These are phyloP conservation scores for Drosophila multiciliata DNA, from an alignment of 2,888 invertebrate species.

Conservation along the genomic window DNA sequence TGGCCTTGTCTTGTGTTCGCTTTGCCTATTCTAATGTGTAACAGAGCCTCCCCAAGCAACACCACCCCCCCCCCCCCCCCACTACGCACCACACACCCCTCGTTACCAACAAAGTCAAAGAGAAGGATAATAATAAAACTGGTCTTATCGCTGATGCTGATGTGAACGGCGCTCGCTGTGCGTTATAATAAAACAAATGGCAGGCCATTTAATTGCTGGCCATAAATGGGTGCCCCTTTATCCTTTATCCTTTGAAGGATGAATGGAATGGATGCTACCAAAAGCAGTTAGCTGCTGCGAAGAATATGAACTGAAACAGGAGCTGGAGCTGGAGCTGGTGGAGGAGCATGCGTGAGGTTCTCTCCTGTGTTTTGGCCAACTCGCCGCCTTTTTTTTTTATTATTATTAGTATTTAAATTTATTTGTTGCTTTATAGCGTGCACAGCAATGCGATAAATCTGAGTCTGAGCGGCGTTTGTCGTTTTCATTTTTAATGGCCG, in stretches of 20 bases:
- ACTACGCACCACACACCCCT: neutral
- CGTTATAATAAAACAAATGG: slow-evolving; percentile 83
- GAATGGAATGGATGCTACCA: slow-evolving; percentile 60
- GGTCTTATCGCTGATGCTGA: slow-evolving; percentile 76
- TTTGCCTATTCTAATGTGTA: slow-evolving; percentile 78
- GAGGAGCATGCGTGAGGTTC: slow-evolving; percentile 61
- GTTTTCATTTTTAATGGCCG: slow-evolving; percentile 71
- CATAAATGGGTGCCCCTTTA: slow-evolving; percentile 76
- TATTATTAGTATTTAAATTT: slow-evolving; percentile 81
- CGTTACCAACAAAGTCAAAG: slow-evolving; percentile 9
- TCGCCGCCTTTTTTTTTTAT: slow-evolving; percentile 54
- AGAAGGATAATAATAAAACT: slow-evolving; percentile 80
- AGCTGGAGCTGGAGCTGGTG: neutral
- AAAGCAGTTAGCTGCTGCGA: slow-evolving; percentile 36
- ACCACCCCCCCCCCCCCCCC: slow-evolving; percentile 38
- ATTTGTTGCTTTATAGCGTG: slow-evolving; percentile 80
- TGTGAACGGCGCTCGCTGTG: slow-evolving; percentile 60
- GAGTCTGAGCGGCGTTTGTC: slow-evolving; percentile 53
- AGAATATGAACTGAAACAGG: slow-evolving; percentile 11
- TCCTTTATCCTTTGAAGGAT: slow-evolving; percentile 70
- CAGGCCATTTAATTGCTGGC: slow-evolving; percentile 83
- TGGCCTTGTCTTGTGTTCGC: slow-evolving; percentile 75
- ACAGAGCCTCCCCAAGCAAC: slow-evolving; percentile 13
- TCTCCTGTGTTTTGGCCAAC: slow-evolving; percentile 22
- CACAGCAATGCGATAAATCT: slow-evolving; percentile 74